Evolutionary conservation across 2,888 invertebrate genomes (phyloP), one percentile per base, ranked within the genome.

Genomic region (Pandemis heparana): DNA sequence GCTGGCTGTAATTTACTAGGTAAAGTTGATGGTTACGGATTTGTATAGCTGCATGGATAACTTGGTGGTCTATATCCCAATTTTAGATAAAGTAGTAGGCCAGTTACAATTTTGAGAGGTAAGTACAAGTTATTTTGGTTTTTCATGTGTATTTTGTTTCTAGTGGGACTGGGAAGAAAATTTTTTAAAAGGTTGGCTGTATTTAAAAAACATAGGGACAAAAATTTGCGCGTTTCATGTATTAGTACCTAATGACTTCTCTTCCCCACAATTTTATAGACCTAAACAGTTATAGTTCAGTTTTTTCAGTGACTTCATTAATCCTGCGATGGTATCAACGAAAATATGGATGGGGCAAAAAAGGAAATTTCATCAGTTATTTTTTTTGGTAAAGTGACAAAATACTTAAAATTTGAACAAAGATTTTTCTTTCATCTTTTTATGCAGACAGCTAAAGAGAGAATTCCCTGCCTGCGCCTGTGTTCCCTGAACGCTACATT

Each of bases 21-120:
- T 60, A 12, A 53, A 60, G 51, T n/a, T 51, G 61, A 18, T 39
- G 14, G 59, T 10, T 39, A 39, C 10, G 51, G 12, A 18, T 59
- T 60, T 60, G 23, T 23, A 14, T 32, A 39, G 5, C 23, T 48
- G n/a, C 59, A 51, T 38, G 4, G 46, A 23, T 65, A 71, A 41
- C 48, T 66, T 71, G 48, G 65, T 65, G 10, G n/a, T 0, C 43
- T 10, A 43, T 43, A 43, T 43, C 43, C 59, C 46, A 18, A 43
- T 43, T 63, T 64, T 16, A 71, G 59, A 71, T 71, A 65, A 60
- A 64, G n/a, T 53, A 32, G 38, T 53, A 32, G 38, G 48, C 59
- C 46, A 23, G 59, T 39, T 14, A 23, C 39, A 65, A 38, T 65
- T 65, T 59, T 1, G 14, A 59, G 1, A 12, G 23, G 2, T 32